Base-by-base conservation (phyloP, 2,797 vertebrate species). In the Brotula barbata region DNA sequence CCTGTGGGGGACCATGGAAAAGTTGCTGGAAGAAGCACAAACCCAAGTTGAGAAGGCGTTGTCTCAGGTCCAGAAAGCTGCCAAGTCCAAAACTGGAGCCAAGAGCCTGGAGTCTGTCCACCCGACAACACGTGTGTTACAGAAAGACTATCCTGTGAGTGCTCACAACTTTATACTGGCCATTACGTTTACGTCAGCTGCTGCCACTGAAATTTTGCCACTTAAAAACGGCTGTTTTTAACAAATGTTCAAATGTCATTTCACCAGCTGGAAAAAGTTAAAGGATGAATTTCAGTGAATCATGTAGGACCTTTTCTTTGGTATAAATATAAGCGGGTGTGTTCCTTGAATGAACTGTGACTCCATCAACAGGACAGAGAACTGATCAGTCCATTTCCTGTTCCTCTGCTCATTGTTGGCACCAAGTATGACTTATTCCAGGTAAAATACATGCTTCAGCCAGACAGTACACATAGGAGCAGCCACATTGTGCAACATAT, bases 401-500 rank as follows among this genome's bases (percentile, higher is more conserved):
- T 95, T 74, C 95, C 96, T 46, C 86, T 99, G 78, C 87, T 98
- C 64, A 93, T 99, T 76, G 91, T 97, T 45, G 96, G 97, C 86
- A 98, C 93, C 89, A 98, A 98, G 85, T 98, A 95, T 1, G 96
- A 99, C 83, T 70, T 95, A 73, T 98, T 99, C 88, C 93, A 98
- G 90, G 96, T 98, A 92, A 92, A 88, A 77, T 67, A 16, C 33
- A 31, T 0, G n/a, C 11, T 12, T 23, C 19, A 19, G 2, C 10
- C 15, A n/a, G n/a, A n/a, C n/a, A n/a, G n/a, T n/a, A n/a, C n/a
- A n/a, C n/a, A n/a, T n/a, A n/a, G n/a, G n/a, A n/a, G n/a, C n/a
- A n/a, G n/a, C n/a, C n/a, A n/a, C n/a, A n/a, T n/a, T n/a, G n/a
- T n/a, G n/a, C n/a, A n/a, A n/a, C n/a, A n/a, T n/a, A n/a, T n/a